Conservation (phyloP, 2,888 invertebrate genomes). For the Dinocampus coccinellae region DNA sequence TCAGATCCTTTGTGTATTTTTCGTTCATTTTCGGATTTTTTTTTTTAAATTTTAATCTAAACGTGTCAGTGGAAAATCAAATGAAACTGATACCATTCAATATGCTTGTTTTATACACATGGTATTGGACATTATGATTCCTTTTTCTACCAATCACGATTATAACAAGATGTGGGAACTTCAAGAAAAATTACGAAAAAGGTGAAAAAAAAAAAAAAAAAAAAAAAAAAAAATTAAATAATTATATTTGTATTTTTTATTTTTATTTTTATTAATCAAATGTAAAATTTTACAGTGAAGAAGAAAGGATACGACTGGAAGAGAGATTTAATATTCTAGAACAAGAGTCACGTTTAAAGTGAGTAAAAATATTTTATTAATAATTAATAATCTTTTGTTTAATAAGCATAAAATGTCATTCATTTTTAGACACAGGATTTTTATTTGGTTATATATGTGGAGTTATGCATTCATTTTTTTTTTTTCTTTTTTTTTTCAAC, state of each 20-base stretch:
- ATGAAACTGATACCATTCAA: neutral
- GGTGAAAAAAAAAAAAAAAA: conserved; percentile 54
- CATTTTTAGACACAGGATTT: too few species aligned
- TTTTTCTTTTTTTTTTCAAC: too few species aligned
- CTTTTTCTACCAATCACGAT: conserved; percentile 52
- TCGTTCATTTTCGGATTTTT: neutral
- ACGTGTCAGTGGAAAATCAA: neutral
- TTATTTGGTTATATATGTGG: too few species aligned
- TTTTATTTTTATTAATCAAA: conserved; percentile 25
- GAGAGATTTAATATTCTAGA: conserved; percentile 60
- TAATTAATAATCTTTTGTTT: conserved; percentile 23
- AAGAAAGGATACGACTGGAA: conserved; percentile 63
- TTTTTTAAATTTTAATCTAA: neutral
- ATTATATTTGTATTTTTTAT: too few species aligned
- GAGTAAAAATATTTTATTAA: conserved; percentile 18
- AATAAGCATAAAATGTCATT: neutral
- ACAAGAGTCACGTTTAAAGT: conserved; percentile 63
- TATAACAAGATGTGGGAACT: conserved; percentile 64
- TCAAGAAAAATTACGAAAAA: conserved; percentile 63
- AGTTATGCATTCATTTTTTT: too few species aligned
- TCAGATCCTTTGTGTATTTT: conserved; percentile 16
- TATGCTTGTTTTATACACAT: conserved; percentile 26
- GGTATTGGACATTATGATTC: conserved; percentile 48
- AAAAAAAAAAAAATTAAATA: too few species aligned
- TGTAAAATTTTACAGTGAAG: conserved; percentile 54